Evolutionary conservation across 2,888 invertebrate genomes (phyloP), one percentile per base, ranked within the genome.

Genomic region (Alsophila aescularia): DNA sequence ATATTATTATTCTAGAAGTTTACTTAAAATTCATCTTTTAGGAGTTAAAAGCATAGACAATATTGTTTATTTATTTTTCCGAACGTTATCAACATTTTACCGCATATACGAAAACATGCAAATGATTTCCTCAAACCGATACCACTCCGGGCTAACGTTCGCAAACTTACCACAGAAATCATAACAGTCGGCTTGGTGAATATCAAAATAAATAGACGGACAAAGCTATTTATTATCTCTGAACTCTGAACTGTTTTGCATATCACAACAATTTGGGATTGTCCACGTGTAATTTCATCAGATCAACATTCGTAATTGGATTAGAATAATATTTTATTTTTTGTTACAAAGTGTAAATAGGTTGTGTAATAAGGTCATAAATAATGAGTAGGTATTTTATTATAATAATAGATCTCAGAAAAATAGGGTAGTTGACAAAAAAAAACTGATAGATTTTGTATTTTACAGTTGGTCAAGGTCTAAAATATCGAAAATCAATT

Each of bases 181-280:
- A 52, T 16, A 45, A 42, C 31, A 47, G 36, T 10, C 31, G 47
- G 47, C 29, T 37, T 36, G 31, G 36, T 47, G n/a, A 42, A 29
- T 55, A 50, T 40, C 29, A 45, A 34, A 55, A 37, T 43, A 44
- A 54, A 50, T 44, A 35, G 24, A 50, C 34, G 34, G 39, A 43
- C 43, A 24, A 13, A 53, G 18, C 15, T 41, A 47, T 52, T 39
- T 52, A 44, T 52, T 47, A 52, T 52, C 34, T 45, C 45, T 47
- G 13, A 36, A 41, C 37, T 37, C 15, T 15, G 24, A 52, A 52
- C 41, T 29, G 36, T 31, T 53, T 53, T 42, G 37, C 53, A 53
- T 53, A 53, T 7, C 47, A 53, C 41, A 53, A 53, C 53, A 42
- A 12, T 12, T 18, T 32, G 39, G 34, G n/a, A 34, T 52, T 34